phyloP scores from a whole-genome alignment of 2,888 invertebrate species.

The Drosophila bunnanda region DNA sequence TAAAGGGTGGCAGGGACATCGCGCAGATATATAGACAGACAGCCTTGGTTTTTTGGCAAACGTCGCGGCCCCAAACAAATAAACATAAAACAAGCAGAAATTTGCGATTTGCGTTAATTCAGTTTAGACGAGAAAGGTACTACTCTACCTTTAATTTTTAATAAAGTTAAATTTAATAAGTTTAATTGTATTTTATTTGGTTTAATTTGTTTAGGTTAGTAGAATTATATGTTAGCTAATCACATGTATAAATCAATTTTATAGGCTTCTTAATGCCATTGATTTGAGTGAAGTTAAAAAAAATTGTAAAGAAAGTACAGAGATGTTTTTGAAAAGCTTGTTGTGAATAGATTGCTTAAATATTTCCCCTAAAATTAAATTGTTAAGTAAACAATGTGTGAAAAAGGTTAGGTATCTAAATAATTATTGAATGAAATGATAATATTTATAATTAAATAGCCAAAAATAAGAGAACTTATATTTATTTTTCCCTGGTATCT shows the following conservation, averaged over 20 bases:
- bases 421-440: not conserved
- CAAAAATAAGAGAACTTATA: too few relatives aligned
- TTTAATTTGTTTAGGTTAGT: too few relatives aligned
- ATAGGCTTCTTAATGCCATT: not conserved
- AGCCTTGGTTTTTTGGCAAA: constrained; percentile 69
- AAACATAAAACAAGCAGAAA: constrained; percentile 52
- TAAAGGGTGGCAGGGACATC: constrained; percentile 20
- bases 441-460: not conserved
- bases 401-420: not conserved
- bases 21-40: constrained; percentile 42
- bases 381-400: too few relatives aligned
- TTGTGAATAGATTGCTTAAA: not conserved
- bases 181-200: not conserved
- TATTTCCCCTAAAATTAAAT: not conserved
- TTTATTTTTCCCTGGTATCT: not conserved
- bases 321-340: not conserved
- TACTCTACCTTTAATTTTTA: not conserved
- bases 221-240: too few relatives aligned
- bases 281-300: not conserved
- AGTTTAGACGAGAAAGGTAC: constrained; percentile 7
- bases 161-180: not conserved
- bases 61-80: constrained; percentile 58
- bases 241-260: not conserved
- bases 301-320: too few relatives aligned
- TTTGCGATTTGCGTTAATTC: constrained; percentile 29